These are phyloP conservation scores for Muntiacus muntjak DNA, from an alignment of 2,113 vertebrate species.

Conservation along the genomic window DNA sequence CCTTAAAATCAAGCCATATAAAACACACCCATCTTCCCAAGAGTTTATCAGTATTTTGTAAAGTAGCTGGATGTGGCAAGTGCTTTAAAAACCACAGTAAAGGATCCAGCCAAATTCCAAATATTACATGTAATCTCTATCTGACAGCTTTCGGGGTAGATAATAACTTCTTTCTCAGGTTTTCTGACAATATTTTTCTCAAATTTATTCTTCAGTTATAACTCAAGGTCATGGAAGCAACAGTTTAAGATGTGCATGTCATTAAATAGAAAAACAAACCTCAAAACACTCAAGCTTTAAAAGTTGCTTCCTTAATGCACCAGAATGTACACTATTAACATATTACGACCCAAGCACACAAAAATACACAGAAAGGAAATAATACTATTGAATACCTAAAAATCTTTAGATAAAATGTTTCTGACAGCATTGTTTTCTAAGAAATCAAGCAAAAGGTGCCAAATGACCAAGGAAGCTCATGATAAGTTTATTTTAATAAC, in stretches of 20 bases:
- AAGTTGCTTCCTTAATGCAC: not conserved
- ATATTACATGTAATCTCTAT: slow-evolving; percentile 20
- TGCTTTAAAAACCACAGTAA: slow-evolving; percentile 43
- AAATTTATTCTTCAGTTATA: not conserved
- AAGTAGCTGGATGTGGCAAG: not conserved
- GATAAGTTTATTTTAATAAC: not conserved
- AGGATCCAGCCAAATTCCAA: not conserved
- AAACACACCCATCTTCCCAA: slow-evolving; percentile 11
- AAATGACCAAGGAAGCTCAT: not conserved
- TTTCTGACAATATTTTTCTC: slow-evolving; percentile 43
- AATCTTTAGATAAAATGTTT: not conserved
- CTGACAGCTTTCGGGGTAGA: slow-evolving; percentile 27
- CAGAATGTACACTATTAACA: not conserved
- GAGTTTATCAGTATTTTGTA: slow-evolving; percentile 56
- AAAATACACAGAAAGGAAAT: not conserved
- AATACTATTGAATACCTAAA: not conserved
- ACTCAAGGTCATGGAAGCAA: slow-evolving; percentile 32
- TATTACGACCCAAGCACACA: not conserved
- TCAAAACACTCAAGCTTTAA: not conserved
- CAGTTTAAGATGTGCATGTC: not conserved
- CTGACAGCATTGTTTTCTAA: not conserved
- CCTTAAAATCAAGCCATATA: slow-evolving; percentile 52
- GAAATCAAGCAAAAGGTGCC: slow-evolving; percentile 4
- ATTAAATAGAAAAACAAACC: slow-evolving; percentile 27
- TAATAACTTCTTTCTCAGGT: slow-evolving; percentile 22